Conservation (phyloP, 2,888 invertebrate species). For the Amblyjoppa proteus region DNA sequence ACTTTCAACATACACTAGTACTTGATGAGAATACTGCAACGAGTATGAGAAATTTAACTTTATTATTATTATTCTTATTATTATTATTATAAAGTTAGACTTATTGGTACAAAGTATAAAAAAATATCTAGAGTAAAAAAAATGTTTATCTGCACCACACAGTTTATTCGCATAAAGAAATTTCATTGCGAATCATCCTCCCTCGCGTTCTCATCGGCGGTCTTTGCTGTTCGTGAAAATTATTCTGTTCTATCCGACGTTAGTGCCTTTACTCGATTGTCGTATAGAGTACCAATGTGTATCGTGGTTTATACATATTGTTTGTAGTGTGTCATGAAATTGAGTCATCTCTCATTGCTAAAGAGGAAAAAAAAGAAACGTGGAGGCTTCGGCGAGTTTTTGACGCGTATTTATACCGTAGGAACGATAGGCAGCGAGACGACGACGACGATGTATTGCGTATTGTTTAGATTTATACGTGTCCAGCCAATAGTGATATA, state of each 20-base stretch:
- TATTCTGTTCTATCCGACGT: constrained; percentile 45
- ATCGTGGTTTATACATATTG: constrained; percentile 27
- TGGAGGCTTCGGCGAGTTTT: constrained; percentile 50
- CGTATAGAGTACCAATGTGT: constrained; percentile 28
- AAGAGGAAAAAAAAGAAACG: constrained; percentile 19
- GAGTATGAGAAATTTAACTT: constrained; percentile 50
- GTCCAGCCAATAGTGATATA: constrained; percentile 61
- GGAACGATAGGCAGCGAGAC: constrained; percentile 60
- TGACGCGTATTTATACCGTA: constrained; percentile 63
- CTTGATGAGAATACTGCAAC: constrained; percentile 11
- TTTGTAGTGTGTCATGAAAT: constrained; percentile 20
- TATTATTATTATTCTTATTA: too few relatives aligned
- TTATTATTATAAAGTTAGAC: too few relatives aligned
- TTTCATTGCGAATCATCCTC: constrained; percentile 12
- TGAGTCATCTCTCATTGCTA: not conserved
- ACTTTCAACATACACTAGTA: constrained; percentile 22
- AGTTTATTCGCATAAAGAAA: constrained; percentile 26
- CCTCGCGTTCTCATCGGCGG: constrained; percentile 31
- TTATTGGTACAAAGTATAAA: constrained; percentile 63
- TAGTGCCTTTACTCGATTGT: constrained; percentile 60
- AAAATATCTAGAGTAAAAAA: constrained; percentile 47
- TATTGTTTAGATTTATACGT: constrained; percentile 73
- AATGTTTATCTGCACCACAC: constrained; percentile 49
- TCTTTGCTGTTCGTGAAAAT: constrained; percentile 26
- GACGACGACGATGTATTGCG: constrained; percentile 67